These are phyloP conservation scores for Vanessa cardui DNA, from an alignment of 2,888 invertebrate species.

Conservation along the genomic window DNA sequence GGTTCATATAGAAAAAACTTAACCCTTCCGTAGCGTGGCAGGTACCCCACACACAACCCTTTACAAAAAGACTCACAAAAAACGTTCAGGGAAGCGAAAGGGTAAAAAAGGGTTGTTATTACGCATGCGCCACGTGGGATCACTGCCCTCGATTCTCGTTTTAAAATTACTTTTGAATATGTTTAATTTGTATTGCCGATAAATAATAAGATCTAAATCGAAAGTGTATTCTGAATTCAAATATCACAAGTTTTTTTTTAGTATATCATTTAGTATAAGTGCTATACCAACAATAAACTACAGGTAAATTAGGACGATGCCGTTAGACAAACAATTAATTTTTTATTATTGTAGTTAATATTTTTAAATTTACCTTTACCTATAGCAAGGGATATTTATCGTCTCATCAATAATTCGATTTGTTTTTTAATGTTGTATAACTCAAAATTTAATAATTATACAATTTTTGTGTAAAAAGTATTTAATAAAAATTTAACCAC, in stretches of 20 bases:
- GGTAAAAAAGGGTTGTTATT: constrained; percentile 81
- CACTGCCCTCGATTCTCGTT: constrained; percentile 76
- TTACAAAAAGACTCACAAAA: constrained; percentile 80
- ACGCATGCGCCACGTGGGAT: constrained; percentile 78
- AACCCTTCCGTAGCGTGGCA: constrained; percentile 76
- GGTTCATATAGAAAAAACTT: constrained; percentile 72
- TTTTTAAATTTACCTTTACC: too few species aligned
- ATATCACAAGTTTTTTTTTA: neutral
- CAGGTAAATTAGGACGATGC: too few species aligned
- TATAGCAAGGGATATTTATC: too few species aligned
- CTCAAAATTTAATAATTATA: too few species aligned
- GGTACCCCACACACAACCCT: constrained; percentile 80
- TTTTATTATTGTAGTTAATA: too few species aligned
- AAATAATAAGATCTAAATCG: neutral
- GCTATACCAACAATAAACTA: too few species aligned
- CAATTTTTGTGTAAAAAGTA: too few species aligned
- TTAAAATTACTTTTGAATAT: constrained; percentile 53
- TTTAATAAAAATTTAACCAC: too few species aligned
- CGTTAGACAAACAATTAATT: too few species aligned
- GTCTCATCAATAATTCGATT: too few species aligned
- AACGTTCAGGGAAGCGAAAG: constrained; percentile 77
- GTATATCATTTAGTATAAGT: too few species aligned
- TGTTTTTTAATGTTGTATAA: too few species aligned
- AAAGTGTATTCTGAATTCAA: neutral
- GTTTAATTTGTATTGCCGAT: constrained; percentile 11